phyloP scores from a whole-genome alignment of 2,888 invertebrate species.

The Drosophila suboccidentalis region DNA sequence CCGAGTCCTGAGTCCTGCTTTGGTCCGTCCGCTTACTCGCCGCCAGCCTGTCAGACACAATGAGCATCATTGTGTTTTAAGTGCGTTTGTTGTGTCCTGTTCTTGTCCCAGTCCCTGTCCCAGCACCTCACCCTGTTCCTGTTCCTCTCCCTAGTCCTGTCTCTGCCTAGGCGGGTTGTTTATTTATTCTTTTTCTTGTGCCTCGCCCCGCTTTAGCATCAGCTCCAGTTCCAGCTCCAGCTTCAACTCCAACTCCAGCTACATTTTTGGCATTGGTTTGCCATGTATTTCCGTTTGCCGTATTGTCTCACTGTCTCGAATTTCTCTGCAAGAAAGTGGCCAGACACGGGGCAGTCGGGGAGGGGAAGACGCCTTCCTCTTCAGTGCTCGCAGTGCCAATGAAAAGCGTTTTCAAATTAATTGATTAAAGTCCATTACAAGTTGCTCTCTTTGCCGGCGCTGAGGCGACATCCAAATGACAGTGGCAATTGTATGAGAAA shows the following conservation, averaged over 20 bases:
- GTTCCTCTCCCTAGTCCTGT: neutral
- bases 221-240: neutral
- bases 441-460: conserved; percentile 54
- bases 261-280: conserved; percentile 76
- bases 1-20: conserved; percentile 10
- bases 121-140: too few species aligned
- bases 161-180: conserved; percentile 58
- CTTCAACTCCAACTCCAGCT: conserved; percentile 19
- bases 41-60: conserved; percentile 77
- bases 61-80: conserved; percentile 82
- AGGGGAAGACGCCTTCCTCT: conserved; percentile 38
- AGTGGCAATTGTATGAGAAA: conserved; percentile 81
- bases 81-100: conserved; percentile 78
- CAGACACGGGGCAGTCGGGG: conserved; percentile 31
- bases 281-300: conserved; percentile 71
- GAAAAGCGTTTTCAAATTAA: conserved; percentile 81
- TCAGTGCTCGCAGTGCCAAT: conserved; percentile 54
- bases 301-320: conserved; percentile 44
- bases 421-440: conserved; percentile 82
- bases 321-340: conserved; percentile 54
- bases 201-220: conserved; percentile 16
- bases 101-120: conserved; percentile 32
- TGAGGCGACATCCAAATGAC: conserved; percentile 66
- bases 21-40: conserved; percentile 23
- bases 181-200: conserved; percentile 76